Evolutionary conservation across 2,888 invertebrate species (phyloP).

Genomic region (Clistopyga incitator): DNA sequence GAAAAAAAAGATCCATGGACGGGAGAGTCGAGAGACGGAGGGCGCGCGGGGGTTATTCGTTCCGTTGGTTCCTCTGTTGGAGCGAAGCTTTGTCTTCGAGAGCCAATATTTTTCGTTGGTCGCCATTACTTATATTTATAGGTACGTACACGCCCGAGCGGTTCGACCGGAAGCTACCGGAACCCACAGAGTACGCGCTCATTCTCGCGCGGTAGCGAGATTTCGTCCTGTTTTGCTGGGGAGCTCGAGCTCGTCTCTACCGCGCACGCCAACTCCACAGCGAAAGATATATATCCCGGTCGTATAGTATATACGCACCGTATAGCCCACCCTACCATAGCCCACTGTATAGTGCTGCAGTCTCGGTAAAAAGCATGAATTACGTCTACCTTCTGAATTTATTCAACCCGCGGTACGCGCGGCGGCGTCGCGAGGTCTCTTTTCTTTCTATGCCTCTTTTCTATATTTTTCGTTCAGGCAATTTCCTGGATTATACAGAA

Average conservation of each 20-base stretch:
- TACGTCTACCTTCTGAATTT: conserved; percentile 65
- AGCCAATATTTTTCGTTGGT: conserved; percentile 61
- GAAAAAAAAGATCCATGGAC: not conserved
- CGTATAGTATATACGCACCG: conserved; percentile 48
- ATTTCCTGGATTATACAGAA: conserved; percentile 64
- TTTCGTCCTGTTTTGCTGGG: conserved; percentile 56
- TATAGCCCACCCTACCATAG: conserved; percentile 47
- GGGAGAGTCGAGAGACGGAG: not conserved
- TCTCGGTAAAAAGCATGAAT: conserved; percentile 65
- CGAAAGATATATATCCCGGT: conserved; percentile 58
- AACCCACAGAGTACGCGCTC: conserved; percentile 43
- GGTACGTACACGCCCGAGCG: conserved; percentile 57
- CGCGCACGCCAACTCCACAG: conserved; percentile 52
- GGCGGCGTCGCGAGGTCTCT: conserved; percentile 36
- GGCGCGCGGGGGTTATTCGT: no score
- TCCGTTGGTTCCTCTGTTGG: conserved; percentile 18
- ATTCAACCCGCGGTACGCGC: conserved; percentile 60
- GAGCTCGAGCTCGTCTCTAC: conserved; percentile 39
- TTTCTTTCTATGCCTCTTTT: conserved; percentile 37
- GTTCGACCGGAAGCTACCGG: conserved; percentile 49
- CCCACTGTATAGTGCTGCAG: conserved; percentile 39
- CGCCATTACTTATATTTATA: conserved; percentile 66
- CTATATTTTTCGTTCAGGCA: conserved; percentile 36
- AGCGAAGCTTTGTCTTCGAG: conserved; percentile 60
- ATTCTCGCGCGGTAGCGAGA: conserved; percentile 39